Conservation (phyloP, 92 coral and sea anemone species). For the Zoanthus sociatus region DNA sequence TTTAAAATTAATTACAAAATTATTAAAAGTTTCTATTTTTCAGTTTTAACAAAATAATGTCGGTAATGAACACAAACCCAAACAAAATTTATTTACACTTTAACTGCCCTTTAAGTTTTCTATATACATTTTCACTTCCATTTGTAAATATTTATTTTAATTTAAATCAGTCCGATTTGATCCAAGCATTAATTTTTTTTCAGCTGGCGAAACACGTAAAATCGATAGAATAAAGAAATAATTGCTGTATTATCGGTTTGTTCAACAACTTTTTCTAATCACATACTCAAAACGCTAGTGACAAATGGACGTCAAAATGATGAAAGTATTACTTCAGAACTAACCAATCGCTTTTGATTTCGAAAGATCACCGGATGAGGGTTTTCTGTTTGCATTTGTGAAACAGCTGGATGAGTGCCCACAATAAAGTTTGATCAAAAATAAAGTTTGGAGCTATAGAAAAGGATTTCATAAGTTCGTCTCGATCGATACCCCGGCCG, state of each 20-base stretch:
- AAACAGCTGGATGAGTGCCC: slow-evolving; percentile 12
- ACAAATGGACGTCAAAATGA: not conserved
- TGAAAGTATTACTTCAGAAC: not conserved
- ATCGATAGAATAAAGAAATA: not conserved
- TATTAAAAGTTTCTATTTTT: too few relatives aligned
- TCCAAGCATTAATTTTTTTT: not conserved
- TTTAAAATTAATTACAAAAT: too few relatives aligned
- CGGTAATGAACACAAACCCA: not conserved
- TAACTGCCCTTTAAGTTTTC: too few relatives aligned
- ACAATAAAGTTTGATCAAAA: not conserved
- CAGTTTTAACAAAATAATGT: not conserved
- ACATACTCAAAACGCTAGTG: not conserved
- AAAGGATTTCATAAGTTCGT: not conserved
- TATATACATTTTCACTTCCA: not conserved
- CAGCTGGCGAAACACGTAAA: not conserved
- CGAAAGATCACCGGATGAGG: not conserved
- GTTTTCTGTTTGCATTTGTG: not conserved
- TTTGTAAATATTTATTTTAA: not conserved
- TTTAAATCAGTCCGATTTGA: not conserved
- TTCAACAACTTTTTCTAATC: not conserved
- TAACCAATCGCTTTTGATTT: slow-evolving; percentile 18
- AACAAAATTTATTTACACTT: too few relatives aligned
- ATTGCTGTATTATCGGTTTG: not conserved
- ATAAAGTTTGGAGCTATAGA: not conserved
- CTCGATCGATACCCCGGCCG: not conserved